A percentile compares a stretch with the other conserved stretches of the same genome.
phyloP scores from a whole-genome alignment of 2,113 vertebrate genomes.

The Lasiurus borealis region DNA sequence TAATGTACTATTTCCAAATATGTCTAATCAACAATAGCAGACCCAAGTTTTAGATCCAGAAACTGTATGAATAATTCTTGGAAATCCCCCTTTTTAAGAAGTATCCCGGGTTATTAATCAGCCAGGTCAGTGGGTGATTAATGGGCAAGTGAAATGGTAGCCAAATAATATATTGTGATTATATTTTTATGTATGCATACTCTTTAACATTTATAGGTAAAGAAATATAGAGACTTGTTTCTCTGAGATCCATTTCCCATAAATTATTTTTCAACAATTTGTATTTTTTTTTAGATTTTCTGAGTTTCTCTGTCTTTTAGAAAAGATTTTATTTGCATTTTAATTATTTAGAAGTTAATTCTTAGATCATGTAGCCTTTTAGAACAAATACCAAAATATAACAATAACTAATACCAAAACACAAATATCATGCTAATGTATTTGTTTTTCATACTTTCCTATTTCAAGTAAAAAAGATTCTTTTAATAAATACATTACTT shows the following conservation, averaged over 20 bases:
- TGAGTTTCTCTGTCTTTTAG: background rate
- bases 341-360: background rate
- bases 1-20: background rate
- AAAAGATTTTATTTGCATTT: conserved; percentile 21
- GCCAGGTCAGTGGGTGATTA: background rate
- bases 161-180: background rate
- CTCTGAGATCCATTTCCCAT: background rate
- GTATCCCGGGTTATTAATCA: background rate
- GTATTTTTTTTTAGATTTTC: background rate
- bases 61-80: background rate
- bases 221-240: background rate
- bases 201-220: conserved; percentile 3
- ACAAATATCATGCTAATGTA: background rate
- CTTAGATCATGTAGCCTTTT: background rate
- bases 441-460: background rate
- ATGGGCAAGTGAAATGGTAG: background rate
- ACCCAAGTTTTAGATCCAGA: background rate
- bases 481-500: background rate
- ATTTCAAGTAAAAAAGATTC: background rate
- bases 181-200: background rate
- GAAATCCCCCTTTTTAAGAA: background rate
- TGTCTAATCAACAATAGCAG: background rate
- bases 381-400: background rate
- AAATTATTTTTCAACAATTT: background rate
- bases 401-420: background rate